Percentiles rank a stretch among this genome's conserved stretches.
These are phyloP conservation scores for Pyrrhosoma nymphula DNA, from an alignment of 2,888 invertebrate species.

Conservation along the genomic window DNA sequence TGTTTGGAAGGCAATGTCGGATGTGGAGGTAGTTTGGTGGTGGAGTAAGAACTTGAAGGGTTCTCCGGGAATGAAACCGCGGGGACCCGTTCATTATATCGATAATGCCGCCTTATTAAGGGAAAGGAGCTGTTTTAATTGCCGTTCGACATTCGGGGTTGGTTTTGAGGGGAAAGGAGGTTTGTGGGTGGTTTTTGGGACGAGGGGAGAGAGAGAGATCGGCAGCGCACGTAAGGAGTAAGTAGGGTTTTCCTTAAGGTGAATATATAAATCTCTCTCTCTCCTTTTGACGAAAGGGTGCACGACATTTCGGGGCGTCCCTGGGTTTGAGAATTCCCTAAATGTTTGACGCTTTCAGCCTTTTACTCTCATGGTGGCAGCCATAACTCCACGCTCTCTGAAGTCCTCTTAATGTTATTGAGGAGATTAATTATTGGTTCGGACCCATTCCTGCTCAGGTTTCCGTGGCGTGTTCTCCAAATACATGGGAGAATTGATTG, in stretches of 20 bases:
- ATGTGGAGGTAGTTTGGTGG: background rate
- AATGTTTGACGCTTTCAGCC: background rate
- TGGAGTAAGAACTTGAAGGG: background rate
- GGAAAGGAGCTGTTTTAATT: constrained; percentile 34
- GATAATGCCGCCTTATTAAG: constrained; percentile 51
- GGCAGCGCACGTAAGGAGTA: constrained; percentile 14
- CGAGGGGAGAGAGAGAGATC: background rate
- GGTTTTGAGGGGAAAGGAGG: background rate
- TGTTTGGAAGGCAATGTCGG: background rate
- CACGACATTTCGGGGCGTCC: background rate
- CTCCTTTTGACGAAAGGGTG: constrained; percentile 16
- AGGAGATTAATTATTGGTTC: constrained; percentile 26
- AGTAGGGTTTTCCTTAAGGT: background rate
- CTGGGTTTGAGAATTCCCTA: constrained; percentile 28
- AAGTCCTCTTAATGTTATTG: background rate
- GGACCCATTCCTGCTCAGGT: background rate
- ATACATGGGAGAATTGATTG: background rate
- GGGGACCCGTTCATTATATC: constrained; percentile 36
- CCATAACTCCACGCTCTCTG: background rate
- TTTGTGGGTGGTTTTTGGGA: background rate
- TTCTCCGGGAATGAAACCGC: background rate
- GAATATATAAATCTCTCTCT: constrained; percentile 15
- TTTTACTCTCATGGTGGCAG: background rate
- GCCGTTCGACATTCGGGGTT: constrained; percentile 7
- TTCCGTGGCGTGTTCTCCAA: background rate